phyloP scores from a whole-genome alignment of 2,797 vertebrate species.

The Remorina albescens region DNA sequence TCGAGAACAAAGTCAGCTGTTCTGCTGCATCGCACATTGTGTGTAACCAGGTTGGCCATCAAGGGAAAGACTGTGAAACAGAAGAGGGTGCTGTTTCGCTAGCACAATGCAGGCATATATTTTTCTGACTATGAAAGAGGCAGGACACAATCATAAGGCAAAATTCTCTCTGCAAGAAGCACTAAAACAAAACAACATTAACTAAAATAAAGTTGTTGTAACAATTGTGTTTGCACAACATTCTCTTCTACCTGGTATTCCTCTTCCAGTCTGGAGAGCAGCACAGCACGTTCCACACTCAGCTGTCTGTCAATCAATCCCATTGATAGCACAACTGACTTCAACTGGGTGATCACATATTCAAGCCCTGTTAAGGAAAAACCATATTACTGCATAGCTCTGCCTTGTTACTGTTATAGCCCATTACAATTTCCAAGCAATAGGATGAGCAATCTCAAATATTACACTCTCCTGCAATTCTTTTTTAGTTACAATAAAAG shows the following conservation, averaged over 20 bases:
- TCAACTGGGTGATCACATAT: constrained; percentile 94
- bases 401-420: too few species aligned
- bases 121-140: constrained; percentile 2
- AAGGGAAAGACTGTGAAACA: too few species aligned
- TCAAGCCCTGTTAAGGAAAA: constrained; percentile 89
- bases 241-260: constrained; percentile 91
- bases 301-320: constrained; percentile 91
- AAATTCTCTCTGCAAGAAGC: background rate
- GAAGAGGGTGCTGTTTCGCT: constrained; percentile 25
- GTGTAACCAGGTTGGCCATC: background rate
- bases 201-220: background rate
- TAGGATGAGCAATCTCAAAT: background rate
- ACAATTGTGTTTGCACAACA: background rate
- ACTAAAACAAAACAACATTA: too few species aligned
- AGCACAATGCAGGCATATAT: background rate
- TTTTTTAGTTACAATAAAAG: background rate
- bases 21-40: background rate
- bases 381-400: constrained; percentile 1
- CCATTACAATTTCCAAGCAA: background rate
- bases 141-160: background rate
- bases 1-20: constrained; percentile 10
- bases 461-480: background rate
- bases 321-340: constrained; percentile 93
- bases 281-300: constrained; percentile 93
- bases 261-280: constrained; percentile 95